Evolutionary conservation across 1,140 invertebrate species (phyloP).

Genomic region (Ephestia elutella): DNA sequence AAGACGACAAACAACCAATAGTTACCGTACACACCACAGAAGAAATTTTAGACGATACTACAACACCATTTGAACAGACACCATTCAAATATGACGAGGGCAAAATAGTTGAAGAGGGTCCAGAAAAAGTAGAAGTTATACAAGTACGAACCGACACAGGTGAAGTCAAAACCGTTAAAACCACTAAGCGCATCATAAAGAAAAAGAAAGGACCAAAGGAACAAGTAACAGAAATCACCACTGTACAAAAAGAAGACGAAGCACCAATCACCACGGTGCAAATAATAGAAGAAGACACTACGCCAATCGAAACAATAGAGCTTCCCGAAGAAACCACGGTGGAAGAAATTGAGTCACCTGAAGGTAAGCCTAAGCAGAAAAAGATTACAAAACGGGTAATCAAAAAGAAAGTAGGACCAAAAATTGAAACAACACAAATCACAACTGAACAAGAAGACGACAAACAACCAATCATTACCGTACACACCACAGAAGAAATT

Average conservation of each 20-base stretch:
- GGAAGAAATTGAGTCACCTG: conserved; percentile 34
- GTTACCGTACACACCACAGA: conserved; percentile 17
- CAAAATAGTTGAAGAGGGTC: conserved; percentile 35
- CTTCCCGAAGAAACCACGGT: conserved; percentile 30
- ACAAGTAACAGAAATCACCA: conserved; percentile 62
- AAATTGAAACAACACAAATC: conserved; percentile 40
- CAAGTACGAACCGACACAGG: conserved; percentile 50
- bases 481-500: conserved; percentile 11
- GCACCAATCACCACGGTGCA: conserved; percentile 35
- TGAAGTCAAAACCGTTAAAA: conserved; percentile 30
- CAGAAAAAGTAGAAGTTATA: conserved; percentile 61
- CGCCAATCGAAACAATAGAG: conserved; percentile 8
- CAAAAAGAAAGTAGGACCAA: conserved; percentile 42
- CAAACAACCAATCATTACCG: conserved; percentile 15
- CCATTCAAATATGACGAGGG: conserved; percentile 17
- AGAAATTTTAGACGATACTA: conserved; percentile 6
- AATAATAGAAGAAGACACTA: conserved; percentile 25
- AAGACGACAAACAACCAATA: conserved; percentile 26
- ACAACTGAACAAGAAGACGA: conserved; percentile 44
- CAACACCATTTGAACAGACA: conserved; percentile 10
- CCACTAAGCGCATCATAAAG: conserved; percentile 51
- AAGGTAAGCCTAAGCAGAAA: conserved; percentile 49
- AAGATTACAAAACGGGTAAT: conserved; percentile 50
- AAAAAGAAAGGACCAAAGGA: conserved; percentile 43
- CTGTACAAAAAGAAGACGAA: conserved; percentile 67